Percentiles rank a stretch among this genome's conserved stretches.
Evolutionary conservation across 1,140 invertebrate genomes (phyloP).

Genomic region (Paralvinella palmiformis): DNA sequence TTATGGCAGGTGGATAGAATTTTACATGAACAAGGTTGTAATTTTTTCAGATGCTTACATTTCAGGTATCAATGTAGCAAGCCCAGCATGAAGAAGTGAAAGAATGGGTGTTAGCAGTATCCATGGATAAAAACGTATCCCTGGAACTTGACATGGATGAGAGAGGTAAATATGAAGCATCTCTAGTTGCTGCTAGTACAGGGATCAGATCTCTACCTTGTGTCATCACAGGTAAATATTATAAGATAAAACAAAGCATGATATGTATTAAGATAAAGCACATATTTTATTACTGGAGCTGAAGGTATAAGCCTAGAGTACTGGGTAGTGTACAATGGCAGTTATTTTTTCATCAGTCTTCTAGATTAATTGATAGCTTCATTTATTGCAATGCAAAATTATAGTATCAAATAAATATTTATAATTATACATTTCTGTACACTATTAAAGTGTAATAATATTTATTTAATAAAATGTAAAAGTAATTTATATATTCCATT

Average conservation of each 20-base stretch:
- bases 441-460: background rate
- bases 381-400: background rate
- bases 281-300: no score
- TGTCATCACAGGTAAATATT: slow-evolving; percentile 61
- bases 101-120: slow-evolving; percentile 92
- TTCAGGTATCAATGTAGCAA: slow-evolving; percentile 26
- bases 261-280: no score
- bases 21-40: background rate
- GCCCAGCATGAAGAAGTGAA: slow-evolving; percentile 74
- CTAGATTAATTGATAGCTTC: no score
- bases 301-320: no score
- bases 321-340: no score
- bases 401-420: background rate
- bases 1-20: background rate
- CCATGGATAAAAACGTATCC: slow-evolving; percentile 88
- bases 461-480: slow-evolving; percentile 1
- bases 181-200: slow-evolving; percentile 43
- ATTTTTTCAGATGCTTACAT: no score
- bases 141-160: slow-evolving; percentile 68
- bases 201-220: slow-evolving; percentile 59
- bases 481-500: background rate
- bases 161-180: slow-evolving; percentile 48
- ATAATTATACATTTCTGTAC: slow-evolving; percentile 8
- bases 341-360: no score
- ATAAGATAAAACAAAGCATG: background rate